phyloP scores from a whole-genome alignment of 2,888 invertebrate species.

The Thymelicus lineola region DNA sequence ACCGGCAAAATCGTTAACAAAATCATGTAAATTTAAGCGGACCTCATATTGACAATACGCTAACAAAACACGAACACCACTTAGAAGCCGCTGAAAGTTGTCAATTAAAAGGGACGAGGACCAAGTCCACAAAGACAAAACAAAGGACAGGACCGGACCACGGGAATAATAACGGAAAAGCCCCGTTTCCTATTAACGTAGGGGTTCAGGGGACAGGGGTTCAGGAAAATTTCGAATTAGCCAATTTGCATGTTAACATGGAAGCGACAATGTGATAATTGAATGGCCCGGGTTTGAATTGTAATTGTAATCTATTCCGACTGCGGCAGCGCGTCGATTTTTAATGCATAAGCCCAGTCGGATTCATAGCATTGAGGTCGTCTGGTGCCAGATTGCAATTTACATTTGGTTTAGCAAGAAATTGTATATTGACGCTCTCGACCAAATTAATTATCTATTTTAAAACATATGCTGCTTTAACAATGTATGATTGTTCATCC shows the following conservation, averaged over 20 bases:
- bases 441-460: too few species aligned
- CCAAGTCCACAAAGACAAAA: conserved; percentile 66
- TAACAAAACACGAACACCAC: conserved; percentile 49
- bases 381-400: conserved; percentile 4
- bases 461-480: too few species aligned
- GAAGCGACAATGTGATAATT: conserved; percentile 67
- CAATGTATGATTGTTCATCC: too few species aligned
- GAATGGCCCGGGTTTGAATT: conserved; percentile 63
- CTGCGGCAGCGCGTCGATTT: conserved; percentile 33
- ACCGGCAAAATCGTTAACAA: conserved; percentile 4
- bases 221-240: conserved; percentile 69
- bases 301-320: conserved; percentile 65
- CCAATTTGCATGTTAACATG: conserved; percentile 80
- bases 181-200: conserved; percentile 73
- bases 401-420: background rate
- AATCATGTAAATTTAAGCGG: conserved; percentile 30
- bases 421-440: background rate
- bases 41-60: conserved; percentile 41
- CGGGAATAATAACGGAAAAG: conserved; percentile 72
- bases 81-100: conserved; percentile 51
- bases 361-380: conserved; percentile 9
- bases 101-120: conserved; percentile 60
- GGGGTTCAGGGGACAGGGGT: conserved; percentile 50
- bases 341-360: conserved; percentile 26
- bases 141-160: conserved; percentile 57